These are phyloP conservation scores for Chrysotoxum bicinctum DNA, from an alignment of 2,888 invertebrate genomes.

Conservation along the genomic window DNA sequence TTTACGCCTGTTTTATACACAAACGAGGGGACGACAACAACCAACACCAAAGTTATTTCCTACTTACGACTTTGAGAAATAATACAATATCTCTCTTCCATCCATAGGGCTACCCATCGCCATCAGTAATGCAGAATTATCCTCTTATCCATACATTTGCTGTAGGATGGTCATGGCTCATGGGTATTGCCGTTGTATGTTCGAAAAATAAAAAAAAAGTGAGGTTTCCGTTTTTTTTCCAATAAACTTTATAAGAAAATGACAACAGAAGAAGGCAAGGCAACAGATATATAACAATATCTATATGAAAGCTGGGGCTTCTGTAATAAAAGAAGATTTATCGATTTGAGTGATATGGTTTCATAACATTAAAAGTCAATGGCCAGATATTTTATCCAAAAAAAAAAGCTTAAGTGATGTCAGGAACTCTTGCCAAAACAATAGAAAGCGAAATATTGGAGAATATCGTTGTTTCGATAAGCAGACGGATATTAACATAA, in stretches of 20 bases:
- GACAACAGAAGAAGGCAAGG: neutral
- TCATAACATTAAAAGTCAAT: conserved; percentile 20
- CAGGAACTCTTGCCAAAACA: neutral
- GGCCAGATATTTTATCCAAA: neutral
- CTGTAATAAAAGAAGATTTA: neutral
- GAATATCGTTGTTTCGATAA: neutral
- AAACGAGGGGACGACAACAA: conserved; percentile 30
- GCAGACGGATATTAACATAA: neutral
- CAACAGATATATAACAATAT: neutral
- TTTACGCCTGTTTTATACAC: conserved; percentile 15
- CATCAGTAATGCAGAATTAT: conserved; percentile 22
- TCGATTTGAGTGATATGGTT: neutral
- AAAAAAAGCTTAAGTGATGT: neutral
- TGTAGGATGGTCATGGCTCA: conserved; percentile 3
- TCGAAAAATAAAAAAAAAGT: conserved; percentile 1
- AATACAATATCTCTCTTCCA: neutral
- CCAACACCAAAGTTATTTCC: conserved; percentile 60
- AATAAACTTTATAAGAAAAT: neutral
- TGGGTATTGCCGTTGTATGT: conserved; percentile 7
- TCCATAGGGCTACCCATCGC: neutral
- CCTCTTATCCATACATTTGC: conserved; percentile 19
- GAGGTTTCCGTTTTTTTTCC: neutral
- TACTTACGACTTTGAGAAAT: conserved; percentile 60
- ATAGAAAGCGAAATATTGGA: neutral
- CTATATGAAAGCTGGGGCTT: neutral